Conservation (phyloP, 2,888 invertebrate genomes). For the Coenonympha arcania region DNA sequence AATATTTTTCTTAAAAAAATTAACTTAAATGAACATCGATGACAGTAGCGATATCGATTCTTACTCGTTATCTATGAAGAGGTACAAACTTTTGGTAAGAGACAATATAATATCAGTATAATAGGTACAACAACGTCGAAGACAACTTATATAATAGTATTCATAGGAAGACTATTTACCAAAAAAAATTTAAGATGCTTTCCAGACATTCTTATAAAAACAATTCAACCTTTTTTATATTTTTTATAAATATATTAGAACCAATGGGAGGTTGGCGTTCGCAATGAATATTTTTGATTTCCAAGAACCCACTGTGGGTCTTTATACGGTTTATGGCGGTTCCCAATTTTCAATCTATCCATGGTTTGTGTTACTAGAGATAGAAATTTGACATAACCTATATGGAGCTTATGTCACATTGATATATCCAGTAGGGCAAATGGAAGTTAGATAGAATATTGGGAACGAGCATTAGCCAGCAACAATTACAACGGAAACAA, state of each 20-base stretch:
- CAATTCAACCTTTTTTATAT: conserved; percentile 6
- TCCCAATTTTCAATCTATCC: no score
- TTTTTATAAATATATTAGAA: conserved; percentile 8
- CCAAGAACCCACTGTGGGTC: conserved; percentile 2
- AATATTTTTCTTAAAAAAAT: conserved; percentile 1
- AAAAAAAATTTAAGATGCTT: conserved; percentile 12
- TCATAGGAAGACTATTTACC: conserved; percentile 24
- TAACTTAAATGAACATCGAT: conserved; percentile 1
- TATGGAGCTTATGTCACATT: no score
- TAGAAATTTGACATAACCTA: no score
- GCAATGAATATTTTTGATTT: conserved; percentile 14
- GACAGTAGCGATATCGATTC: background rate
- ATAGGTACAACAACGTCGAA: background rate
- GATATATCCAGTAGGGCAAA: no score
- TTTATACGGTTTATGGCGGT: conserved; percentile 15
- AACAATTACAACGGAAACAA: conserved; percentile 23
- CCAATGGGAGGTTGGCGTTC: conserved; percentile 11
- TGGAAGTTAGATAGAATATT: no score
- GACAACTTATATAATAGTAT: background rate
- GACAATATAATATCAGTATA: background rate
- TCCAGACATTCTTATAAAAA: background rate
- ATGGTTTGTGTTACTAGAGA: no score
- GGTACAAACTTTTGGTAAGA: background rate
- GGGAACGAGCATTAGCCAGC: no score
- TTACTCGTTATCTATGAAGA: background rate